These are phyloP conservation scores for Drosophila cardini DNA, from an alignment of 1,140 invertebrate genomes.

Conservation along the genomic window DNA sequence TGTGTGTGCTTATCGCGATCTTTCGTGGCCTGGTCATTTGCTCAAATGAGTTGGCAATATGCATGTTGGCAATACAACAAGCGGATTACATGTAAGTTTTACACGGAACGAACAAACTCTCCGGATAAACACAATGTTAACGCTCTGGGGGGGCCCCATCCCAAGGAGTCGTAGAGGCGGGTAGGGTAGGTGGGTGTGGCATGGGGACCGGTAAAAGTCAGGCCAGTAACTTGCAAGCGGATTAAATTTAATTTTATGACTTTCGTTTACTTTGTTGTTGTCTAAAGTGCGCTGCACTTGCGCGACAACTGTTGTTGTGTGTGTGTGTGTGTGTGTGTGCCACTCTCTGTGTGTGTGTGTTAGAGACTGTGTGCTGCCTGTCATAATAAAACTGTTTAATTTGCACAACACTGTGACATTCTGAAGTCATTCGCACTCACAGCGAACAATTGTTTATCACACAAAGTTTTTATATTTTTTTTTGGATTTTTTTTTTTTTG, in stretches of 20 bases:
- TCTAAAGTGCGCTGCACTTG: slow-evolving; percentile 65
- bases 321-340: slow-evolving; percentile 1
- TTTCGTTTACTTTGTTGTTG: slow-evolving; percentile 49
- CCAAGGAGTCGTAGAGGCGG: neutral
- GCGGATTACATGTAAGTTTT: slow-evolving; percentile 57
- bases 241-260: slow-evolving; percentile 79
- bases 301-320: slow-evolving; percentile 30
- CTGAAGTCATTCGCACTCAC: slow-evolving; percentile 27
- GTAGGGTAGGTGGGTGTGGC: slow-evolving; percentile 59
- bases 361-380: slow-evolving; percentile 33
- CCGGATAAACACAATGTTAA: slow-evolving; percentile 1
- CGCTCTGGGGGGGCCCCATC: slow-evolving; percentile 13
- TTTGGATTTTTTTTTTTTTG: too few species aligned
- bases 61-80: slow-evolving; percentile 46
- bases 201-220: slow-evolving; percentile 31
- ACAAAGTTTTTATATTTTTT: neutral
- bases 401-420: slow-evolving; percentile 57
- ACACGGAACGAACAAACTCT: slow-evolving; percentile 19
- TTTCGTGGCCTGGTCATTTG: slow-evolving; percentile 73
- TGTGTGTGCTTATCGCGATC: slow-evolving; percentile 68
- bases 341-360: slow-evolving; percentile 13
- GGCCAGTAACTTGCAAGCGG: slow-evolving; percentile 59
- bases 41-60: slow-evolving; percentile 77
- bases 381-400: slow-evolving; percentile 76
- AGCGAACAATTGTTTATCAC: slow-evolving; percentile 20